A percentile compares a stretch with the other conserved stretches of the same genome.
These are phyloP conservation scores for Allobates femoralis DNA, from an alignment of 2,797 vertebrate genomes.

Conservation along the genomic window DNA sequence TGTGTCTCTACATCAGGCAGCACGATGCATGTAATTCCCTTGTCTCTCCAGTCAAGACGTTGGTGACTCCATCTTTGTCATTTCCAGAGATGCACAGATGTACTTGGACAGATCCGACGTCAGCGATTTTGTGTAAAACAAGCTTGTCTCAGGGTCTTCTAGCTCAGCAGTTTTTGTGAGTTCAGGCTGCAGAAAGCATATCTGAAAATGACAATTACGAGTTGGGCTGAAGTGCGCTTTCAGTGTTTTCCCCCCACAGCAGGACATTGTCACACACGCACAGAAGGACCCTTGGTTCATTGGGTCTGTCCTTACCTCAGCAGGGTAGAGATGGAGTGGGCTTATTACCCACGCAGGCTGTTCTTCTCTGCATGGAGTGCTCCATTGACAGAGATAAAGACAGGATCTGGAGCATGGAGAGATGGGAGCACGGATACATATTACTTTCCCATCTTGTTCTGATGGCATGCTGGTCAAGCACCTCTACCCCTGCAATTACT, in stretches of 20 bases:
- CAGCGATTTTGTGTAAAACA: conserved; percentile 46
- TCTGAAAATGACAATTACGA: conserved; percentile 54
- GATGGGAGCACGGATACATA: conserved; percentile 41
- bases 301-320: conserved; percentile 58
- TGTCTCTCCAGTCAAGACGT: conserved; percentile 18
- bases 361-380: conserved; percentile 55
- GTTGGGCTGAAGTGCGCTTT: conserved; percentile 39
- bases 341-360: conserved; percentile 60
- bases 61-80: conserved; percentile 32
- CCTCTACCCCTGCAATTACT: conserved; percentile 24
- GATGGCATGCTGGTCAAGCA: conserved; percentile 39
- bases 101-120: conserved; percentile 30
- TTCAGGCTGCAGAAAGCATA: conserved; percentile 46
- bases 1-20: neutral
- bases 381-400: conserved; percentile 45
- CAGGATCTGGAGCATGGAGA: conserved; percentile 32
- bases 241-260: conserved; percentile 54
- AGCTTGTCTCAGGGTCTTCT: conserved; percentile 40
- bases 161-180: conserved; percentile 47
- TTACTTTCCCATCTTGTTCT: conserved; percentile 47
- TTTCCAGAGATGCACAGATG: conserved; percentile 43
- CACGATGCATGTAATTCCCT: neutral
- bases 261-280: conserved; percentile 48
- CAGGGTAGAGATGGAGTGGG: conserved; percentile 57
- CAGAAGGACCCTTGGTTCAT: conserved; percentile 47